Evolutionary conservation across 2,888 invertebrate species (phyloP).

Genomic region (Leucophora obtusa): DNA sequence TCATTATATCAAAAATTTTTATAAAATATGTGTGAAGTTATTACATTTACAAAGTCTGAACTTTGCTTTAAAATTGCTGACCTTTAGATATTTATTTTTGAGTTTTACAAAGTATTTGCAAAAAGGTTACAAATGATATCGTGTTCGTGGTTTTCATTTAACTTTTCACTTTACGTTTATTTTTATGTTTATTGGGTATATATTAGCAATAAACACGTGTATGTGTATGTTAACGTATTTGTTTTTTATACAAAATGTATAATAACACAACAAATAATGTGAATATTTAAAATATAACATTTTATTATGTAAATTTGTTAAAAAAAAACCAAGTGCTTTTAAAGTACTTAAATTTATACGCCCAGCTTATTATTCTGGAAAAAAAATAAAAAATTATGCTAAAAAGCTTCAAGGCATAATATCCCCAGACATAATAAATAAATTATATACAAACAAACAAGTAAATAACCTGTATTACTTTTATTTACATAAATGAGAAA

Average conservation of each 20-base stretch:
- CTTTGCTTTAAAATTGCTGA: too few relatives aligned
- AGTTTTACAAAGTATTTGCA: too few relatives aligned
- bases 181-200: too few relatives aligned
- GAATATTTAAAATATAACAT: neutral
- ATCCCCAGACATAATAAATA: constrained; percentile 42
- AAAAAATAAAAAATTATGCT: neutral
- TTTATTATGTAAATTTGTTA: constrained; percentile 42
- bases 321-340: constrained; percentile 10
- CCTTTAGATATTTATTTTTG: too few relatives aligned
- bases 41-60: too few relatives aligned
- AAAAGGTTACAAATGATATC: too few relatives aligned
- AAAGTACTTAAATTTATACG: constrained; percentile 49
- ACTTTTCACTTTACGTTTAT: too few relatives aligned
- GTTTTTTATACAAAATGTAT: neutral
- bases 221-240: neutral
- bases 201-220: neutral
- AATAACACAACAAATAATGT: neutral
- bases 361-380: constrained; percentile 25
- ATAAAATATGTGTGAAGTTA: too few relatives aligned
- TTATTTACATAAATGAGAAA: constrained; percentile 42
- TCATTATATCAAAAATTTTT: too few relatives aligned
- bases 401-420: constrained; percentile 33
- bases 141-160: too few relatives aligned
- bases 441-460: neutral
- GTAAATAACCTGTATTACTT: constrained; percentile 24